phyloP scores from a whole-genome alignment of 2,797 vertebrate genomes.

The Graptemys geographica region DNA sequence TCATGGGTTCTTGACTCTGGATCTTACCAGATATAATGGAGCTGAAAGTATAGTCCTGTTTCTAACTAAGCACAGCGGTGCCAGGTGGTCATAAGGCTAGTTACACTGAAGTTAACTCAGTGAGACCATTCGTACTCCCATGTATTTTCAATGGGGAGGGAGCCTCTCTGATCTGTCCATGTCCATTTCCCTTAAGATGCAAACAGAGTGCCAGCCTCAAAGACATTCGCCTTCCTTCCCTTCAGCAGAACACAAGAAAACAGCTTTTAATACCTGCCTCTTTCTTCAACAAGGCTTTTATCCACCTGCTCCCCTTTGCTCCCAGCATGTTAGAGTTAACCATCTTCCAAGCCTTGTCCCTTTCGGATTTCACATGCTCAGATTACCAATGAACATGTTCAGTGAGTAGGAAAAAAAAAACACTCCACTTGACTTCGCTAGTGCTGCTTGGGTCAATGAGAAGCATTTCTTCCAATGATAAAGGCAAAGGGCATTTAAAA shows the following conservation, averaged over 20 bases:
- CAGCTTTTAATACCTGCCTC: background rate
- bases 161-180: fast-evolving
- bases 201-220: background rate
- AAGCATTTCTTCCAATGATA: slow-evolving; percentile 36
- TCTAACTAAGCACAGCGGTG: background rate
- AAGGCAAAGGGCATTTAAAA: slow-evolving; percentile 69
- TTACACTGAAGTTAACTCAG: background rate
- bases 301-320: slow-evolving; percentile 37
- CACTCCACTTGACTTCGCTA: slow-evolving; percentile 67
- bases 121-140: background rate
- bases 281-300: background rate
- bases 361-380: slow-evolving; percentile 65
- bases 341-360: slow-evolving; percentile 24
- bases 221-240: background rate
- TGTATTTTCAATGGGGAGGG: background rate
- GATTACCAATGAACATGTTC: slow-evolving; percentile 61
- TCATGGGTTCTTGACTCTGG: background rate
- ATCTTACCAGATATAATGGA: background rate
- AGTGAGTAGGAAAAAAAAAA: slow-evolving; percentile 54
- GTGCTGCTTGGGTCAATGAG: slow-evolving; percentile 56
- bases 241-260: background rate
- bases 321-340: slow-evolving; percentile 21
- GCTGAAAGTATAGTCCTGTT: background rate
- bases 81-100: background rate
- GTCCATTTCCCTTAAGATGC: background rate